A percentile compares a stretch with the other conserved stretches of the same genome.
These are phyloP conservation scores for Rhizomys pruinosus DNA, from an alignment of 2,113 vertebrate species.

Conservation along the genomic window DNA sequence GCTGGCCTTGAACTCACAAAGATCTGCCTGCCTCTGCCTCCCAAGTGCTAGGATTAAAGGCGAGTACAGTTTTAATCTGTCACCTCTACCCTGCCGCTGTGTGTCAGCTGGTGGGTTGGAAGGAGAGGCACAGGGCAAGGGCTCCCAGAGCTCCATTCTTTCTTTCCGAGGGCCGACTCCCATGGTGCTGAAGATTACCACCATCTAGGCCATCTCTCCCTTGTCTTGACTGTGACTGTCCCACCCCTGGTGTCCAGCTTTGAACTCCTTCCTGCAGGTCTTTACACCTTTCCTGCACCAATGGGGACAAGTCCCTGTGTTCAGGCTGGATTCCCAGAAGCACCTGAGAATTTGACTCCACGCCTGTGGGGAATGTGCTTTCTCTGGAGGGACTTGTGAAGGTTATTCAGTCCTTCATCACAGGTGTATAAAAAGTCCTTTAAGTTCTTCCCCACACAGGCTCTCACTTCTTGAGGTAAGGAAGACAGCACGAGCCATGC, in stretches of 20 bases:
- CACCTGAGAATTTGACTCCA: conserved; percentile 60
- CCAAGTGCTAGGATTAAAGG: no score
- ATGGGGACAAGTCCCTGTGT: background rate
- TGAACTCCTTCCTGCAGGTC: conserved; percentile 49
- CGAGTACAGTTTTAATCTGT: fast-evolving
- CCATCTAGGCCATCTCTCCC: conserved; percentile 25
- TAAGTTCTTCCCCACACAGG: conserved; percentile 40
- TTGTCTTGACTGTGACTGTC: background rate
- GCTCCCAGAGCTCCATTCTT: background rate
- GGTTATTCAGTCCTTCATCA: conserved; percentile 58
- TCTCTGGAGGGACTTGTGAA: conserved; percentile 64
- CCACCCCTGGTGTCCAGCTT: background rate
- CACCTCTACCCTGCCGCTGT: background rate
- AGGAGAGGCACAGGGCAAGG: background rate
- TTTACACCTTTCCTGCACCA: conserved; percentile 27
- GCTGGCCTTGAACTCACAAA: no score
- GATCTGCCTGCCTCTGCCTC: no score
- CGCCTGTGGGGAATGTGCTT: conserved; percentile 72
- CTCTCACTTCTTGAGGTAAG: conserved; percentile 60
- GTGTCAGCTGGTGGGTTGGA: background rate
- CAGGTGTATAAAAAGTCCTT: conserved; percentile 56
- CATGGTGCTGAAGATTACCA: background rate
- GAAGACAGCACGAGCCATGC: background rate
- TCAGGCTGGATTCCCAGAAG: conserved; percentile 68
- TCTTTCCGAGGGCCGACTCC: background rate